Conservation (phyloP, 2,113 vertebrate genomes). For the Cacatua alba region DNA sequence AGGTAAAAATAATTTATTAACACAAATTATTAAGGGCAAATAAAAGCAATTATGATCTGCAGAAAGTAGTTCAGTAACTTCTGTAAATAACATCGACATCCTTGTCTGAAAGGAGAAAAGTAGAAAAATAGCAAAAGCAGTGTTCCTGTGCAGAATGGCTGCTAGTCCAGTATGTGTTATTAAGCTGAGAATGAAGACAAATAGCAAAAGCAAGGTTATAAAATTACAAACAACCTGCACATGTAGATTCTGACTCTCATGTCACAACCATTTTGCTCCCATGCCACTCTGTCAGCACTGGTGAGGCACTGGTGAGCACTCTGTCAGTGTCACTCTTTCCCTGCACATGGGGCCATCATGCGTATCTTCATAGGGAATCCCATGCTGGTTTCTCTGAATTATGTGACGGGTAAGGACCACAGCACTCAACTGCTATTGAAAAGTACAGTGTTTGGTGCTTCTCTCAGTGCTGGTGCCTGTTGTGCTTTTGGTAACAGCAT, state of each 20-base stretch:
- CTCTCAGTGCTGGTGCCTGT: neutral
- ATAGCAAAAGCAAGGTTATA: neutral
- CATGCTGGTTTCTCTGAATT: neutral
- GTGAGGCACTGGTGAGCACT: neutral
- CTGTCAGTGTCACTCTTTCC: neutral
- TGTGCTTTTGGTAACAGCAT: neutral
- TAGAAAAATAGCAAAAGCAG: neutral
- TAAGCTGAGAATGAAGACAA: neutral
- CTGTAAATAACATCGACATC: neutral
- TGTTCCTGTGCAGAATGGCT: neutral
- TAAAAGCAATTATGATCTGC: neutral
- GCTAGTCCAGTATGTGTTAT: neutral
- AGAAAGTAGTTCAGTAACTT: neutral
- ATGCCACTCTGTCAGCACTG: neutral
- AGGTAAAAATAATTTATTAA: neutral
- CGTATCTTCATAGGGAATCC: rapidly evolving
- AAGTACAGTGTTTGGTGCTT: neutral
- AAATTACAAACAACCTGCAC: neutral
- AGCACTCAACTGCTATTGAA: neutral
- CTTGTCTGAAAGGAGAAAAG: neutral
- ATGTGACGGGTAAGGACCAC: neutral
- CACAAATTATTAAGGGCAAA: neutral
- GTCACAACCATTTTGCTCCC: neutral
- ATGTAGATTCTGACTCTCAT: neutral
- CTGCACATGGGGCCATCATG: neutral